phyloP scores from a whole-genome alignment of 2,797 vertebrate species.

The Coregonus suidteri region DNA sequence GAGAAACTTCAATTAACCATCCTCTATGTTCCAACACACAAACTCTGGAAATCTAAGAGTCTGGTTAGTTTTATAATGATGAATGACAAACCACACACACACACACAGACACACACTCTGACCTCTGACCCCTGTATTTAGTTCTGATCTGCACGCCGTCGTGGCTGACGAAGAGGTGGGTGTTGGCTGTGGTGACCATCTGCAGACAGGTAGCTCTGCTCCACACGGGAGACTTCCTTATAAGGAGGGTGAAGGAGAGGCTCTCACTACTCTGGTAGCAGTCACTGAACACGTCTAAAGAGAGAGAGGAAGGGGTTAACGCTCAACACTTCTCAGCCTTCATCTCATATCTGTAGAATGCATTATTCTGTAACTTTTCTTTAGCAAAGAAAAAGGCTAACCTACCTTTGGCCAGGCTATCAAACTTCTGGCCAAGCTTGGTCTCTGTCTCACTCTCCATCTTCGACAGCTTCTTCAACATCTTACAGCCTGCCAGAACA shows the following conservation, averaged over 20 bases:
- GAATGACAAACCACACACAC: too few relatives aligned
- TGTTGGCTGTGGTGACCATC: constrained; percentile 80
- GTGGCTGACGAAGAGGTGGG: constrained; percentile 85
- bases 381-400: background rate
- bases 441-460: constrained; percentile 4
- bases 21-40: too few relatives aligned
- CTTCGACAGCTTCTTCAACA: too few relatives aligned
- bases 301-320: background rate
- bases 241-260: constrained; percentile 77
- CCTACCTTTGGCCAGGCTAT: constrained; percentile 79
- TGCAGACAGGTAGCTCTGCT: constrained; percentile 59
- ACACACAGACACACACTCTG: too few relatives aligned
- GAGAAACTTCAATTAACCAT: too few relatives aligned
- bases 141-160: constrained; percentile 84
- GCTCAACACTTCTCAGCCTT: background rate
- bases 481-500: too few relatives aligned
- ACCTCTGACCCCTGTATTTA: background rate
- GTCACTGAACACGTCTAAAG: constrained; percentile 72
- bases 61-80: too few relatives aligned
- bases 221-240: constrained; percentile 61
- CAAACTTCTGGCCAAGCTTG: constrained; percentile 79
- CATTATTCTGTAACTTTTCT: too few relatives aligned
- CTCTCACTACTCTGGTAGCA: constrained; percentile 81
- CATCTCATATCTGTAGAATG: background rate
- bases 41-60: too few relatives aligned